phyloP scores from a whole-genome alignment of 1,140 invertebrate species.

The Cotesia typhae region DNA sequence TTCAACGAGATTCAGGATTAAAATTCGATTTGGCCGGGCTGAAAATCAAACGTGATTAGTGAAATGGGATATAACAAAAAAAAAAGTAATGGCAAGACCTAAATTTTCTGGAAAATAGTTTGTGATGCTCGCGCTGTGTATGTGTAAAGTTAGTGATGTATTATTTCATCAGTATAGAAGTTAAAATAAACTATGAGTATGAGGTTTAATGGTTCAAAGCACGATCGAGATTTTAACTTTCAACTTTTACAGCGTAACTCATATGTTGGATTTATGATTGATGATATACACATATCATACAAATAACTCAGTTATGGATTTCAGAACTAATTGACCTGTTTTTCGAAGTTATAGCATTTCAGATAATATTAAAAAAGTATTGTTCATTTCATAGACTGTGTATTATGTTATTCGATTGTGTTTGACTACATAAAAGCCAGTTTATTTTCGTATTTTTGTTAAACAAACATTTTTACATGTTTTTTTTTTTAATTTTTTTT shows the following conservation, averaged over 20 bases:
- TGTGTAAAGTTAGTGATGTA: not conserved
- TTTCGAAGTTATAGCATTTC: slow-evolving; percentile 19
- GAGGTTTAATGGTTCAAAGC: slow-evolving; percentile 30
- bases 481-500: too few species aligned
- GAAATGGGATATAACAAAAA: slow-evolving; percentile 21
- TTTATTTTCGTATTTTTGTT: too few species aligned
- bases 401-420: too few species aligned
- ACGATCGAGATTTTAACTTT: slow-evolving; percentile 35
- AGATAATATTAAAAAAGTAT: not conserved
- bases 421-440: too few species aligned
- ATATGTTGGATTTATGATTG: slow-evolving; percentile 31
- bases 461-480: too few species aligned
- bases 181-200: not conserved
- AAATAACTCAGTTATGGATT: not conserved
- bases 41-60: slow-evolving; percentile 25
- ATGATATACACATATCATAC: slow-evolving; percentile 3
- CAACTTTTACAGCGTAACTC: slow-evolving; percentile 30
- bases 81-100: not conserved
- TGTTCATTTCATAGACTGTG: too few species aligned
- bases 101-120: not conserved
- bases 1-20: slow-evolving; percentile 24
- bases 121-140: not conserved
- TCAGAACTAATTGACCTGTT: slow-evolving; percentile 34
- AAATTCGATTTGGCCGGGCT: slow-evolving; percentile 12
- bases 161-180: slow-evolving; percentile 20